Base-by-base conservation (phyloP, 2,888 invertebrate genomes). In the Ormyrus labotus region DNA sequence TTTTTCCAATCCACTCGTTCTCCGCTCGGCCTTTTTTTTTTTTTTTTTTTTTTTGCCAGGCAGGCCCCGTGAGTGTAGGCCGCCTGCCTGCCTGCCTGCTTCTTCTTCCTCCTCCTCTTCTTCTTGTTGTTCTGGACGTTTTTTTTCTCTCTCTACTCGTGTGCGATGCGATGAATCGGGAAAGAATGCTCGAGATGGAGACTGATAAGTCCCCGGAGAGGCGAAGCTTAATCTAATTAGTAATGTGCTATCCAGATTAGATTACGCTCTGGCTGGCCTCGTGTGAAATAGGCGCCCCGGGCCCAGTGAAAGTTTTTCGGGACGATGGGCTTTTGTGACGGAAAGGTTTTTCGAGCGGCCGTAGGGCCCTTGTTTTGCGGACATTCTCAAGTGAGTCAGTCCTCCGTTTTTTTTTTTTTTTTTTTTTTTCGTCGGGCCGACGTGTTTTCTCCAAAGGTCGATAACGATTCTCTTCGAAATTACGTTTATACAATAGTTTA, bases 171-270 rank as follows among this genome's bases (percentile, higher is more conserved):
- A 19, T 19, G 19, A 58, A 70, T 13, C 50, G 69, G 69, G 58
- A 70, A 70, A 70, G 70, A 70, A 70, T 70, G 70, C 70, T 10
- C 47, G 53, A n/a, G 19, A 6, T 13, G 64, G 6, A 8, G 51
- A 9, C 58, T 9, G 70, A 48, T 47, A 55, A 57, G 13, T 45
- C 7, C 47, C 3, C 57, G 58, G 11, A 19, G 19, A 9, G 48
- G 13, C 58, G 50, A 53, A 34, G 48, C 60, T 70, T 50, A 70
- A 70, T 70, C 70, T 60, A 70, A 70, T 70, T 70, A 60, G 70
- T 70, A 70, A 70, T 58, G 70, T 13, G 58, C 13, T 8, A 51
- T 34, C 19, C 13, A 51, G 65, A 65, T 64, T 64, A 64, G 64
- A 64, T 64, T 64, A 64, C 48, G n/a, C 19, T 19, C 19, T 19